Base-by-base conservation (phyloP, 2,888 invertebrate genomes). In the Drosophila atripex region DNA sequence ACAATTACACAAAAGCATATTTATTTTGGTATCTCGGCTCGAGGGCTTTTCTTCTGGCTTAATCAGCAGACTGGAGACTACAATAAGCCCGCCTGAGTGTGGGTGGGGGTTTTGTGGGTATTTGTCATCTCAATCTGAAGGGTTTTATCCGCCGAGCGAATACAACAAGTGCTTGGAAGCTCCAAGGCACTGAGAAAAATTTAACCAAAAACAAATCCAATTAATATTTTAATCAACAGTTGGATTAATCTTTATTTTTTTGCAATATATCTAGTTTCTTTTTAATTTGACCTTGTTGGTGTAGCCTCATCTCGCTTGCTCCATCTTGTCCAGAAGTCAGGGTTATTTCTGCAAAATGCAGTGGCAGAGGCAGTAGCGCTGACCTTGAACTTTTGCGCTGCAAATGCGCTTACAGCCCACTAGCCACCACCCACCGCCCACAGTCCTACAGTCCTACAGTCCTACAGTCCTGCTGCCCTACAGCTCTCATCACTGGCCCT, bases 311-410 rank as follows among this genome's bases (percentile, higher is more conserved):
- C 66, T 65, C 66, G 32, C 64, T 65, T 49, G 9, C 18, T 30
- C 46, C 30, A 38, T 72, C 38, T 23, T 32, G 9, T 56, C 49
- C 52, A 73, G 56, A 65, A 84, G 70, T 74, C 75, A 66, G 63
- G 78, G 73, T 75, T 80, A 71, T 78, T 73, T 73, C 66, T 58
- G 68, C 59, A 73, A 58, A 66, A 32, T 72, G 55, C 72, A 72
- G 54, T 23, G 21, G 21, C 65, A 30, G 59, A n/a, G 18, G 50
- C 50, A 23, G 35, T 7, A 55, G 18, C 47, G 58, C 47, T 72
- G 86, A 87, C 80, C 80, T 82, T 82, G 80, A 82, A 82, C 87
- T 82, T 82, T 76, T 71, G 78, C 73, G 72, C 53, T 73, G 76
- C 75, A 66, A 69, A 66, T 73, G 65, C 61, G 55, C 59, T 60